Conservation (phyloP, 2,888 invertebrate genomes). For the Sarcophaga rosellei region DNA sequence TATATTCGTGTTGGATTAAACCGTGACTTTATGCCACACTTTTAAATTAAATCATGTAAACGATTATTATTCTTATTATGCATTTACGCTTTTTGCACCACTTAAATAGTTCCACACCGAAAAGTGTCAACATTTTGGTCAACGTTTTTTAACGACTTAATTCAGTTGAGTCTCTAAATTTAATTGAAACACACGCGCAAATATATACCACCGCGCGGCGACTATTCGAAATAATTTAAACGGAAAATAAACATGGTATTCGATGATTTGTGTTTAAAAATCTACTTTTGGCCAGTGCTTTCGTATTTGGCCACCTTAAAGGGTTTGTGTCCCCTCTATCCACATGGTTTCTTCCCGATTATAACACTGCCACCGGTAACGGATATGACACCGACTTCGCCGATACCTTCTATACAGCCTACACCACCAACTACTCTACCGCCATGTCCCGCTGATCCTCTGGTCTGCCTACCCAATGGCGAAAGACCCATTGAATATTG, state of each 20-base stretch:
- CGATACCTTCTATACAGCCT: constrained; percentile 66
- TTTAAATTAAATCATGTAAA: neutral
- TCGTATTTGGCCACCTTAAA: constrained; percentile 80
- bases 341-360: constrained; percentile 75
- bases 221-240: neutral
- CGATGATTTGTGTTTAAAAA: constrained; percentile 78
- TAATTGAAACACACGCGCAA: neutral
- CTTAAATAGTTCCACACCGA: constrained; percentile 4
- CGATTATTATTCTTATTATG: constrained; percentile 16
- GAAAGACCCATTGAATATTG: constrained; percentile 76
- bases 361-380: constrained; percentile 74
- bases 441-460: constrained; percentile 72
- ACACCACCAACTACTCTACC: constrained; percentile 67
- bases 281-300: constrained; percentile 80
- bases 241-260: constrained; percentile 57
- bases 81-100: constrained; percentile 40
- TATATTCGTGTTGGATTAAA: too few species aligned
- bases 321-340: constrained; percentile 77
- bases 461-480: constrained; percentile 77
- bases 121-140: constrained; percentile 23
- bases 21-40: too few species aligned
- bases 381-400: constrained; percentile 72
- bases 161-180: constrained; percentile 24
- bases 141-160: neutral
- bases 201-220: neutral